Evolutionary conservation across 92 coral and sea anemone species (phyloP).

Genomic region (Epizoanthus rinbou): DNA sequence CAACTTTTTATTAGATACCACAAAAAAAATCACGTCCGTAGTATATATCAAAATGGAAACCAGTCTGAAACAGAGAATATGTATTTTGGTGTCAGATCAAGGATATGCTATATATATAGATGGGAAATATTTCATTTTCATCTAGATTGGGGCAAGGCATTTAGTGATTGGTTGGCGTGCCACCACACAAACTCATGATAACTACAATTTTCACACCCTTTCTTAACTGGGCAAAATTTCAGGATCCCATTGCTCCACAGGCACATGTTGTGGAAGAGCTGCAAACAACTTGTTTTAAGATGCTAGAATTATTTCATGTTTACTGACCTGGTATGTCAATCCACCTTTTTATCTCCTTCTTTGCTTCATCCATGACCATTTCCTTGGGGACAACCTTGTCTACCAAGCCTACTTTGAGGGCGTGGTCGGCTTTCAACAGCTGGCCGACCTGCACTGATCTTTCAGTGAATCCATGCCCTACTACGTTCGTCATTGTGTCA

Average conservation of each 20-base stretch:
- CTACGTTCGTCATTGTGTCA: conserved; percentile 65
- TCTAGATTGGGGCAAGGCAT: too few relatives aligned
- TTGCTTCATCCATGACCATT: conserved; percentile 56
- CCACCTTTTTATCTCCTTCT: conserved; percentile 63
- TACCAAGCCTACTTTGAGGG: conserved; percentile 66
- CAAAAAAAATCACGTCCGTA: too few relatives aligned
- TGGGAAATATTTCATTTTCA: too few relatives aligned
- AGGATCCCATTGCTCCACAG: neutral
- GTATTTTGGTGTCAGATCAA: too few relatives aligned
- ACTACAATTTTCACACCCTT: too few relatives aligned
- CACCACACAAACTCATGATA: too few relatives aligned
- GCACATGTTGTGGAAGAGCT: neutral
- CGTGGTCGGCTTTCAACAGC: conserved; percentile 55
- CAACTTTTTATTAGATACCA: too few relatives aligned
- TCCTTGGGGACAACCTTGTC: conserved; percentile 64
- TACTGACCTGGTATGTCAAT: conserved; percentile 64
- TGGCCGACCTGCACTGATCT: conserved; percentile 67
- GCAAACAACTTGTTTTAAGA: neutral
- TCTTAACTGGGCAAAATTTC: neutral
- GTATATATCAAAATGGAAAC: too few relatives aligned
- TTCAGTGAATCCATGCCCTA: conserved; percentile 63
- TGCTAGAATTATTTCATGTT: neutral
- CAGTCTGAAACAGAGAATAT: too few relatives aligned
- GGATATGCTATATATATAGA: too few relatives aligned
- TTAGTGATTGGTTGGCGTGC: too few relatives aligned